Evolutionary conservation across 1,140 invertebrate species (phyloP).

Genomic region (Fopius arisanus): DNA sequence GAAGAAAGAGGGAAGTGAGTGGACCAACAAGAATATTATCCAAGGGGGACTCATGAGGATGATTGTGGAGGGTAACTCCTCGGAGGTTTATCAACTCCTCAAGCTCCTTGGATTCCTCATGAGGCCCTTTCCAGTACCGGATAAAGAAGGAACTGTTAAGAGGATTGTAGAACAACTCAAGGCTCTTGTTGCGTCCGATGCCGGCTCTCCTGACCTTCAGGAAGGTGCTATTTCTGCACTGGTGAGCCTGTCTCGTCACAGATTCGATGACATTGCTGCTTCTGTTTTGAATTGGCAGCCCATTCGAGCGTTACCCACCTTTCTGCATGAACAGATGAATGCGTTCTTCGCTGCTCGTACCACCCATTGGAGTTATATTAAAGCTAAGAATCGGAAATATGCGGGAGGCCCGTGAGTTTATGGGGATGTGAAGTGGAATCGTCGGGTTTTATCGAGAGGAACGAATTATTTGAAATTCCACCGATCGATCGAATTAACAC

Average conservation of each 20-base stretch:
- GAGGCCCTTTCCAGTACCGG: conserved; percentile 42
- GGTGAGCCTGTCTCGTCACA: conserved; percentile 45
- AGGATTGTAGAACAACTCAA: conserved; percentile 48
- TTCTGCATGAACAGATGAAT: conserved; percentile 41
- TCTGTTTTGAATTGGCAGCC: conserved; percentile 50
- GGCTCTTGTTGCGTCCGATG: conserved; percentile 43
- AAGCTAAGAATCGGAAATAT: not conserved
- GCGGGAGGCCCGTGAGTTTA: not conserved
- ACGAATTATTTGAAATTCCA: no score
- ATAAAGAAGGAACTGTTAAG: conserved; percentile 37
- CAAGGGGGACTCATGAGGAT: conserved; percentile 45
- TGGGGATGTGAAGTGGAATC: not conserved
- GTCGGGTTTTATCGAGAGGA: no score
- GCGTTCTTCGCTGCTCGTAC: conserved; percentile 35
- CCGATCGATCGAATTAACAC: no score
- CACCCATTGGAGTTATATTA: conserved; percentile 40
- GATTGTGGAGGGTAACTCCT: conserved; percentile 45
- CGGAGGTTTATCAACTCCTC: conserved; percentile 44
- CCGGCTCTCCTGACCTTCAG: conserved; percentile 49
- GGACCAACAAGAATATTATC: conserved; percentile 52
- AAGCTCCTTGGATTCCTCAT: conserved; percentile 51
- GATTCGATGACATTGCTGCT: conserved; percentile 39
- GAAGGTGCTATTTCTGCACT: conserved; percentile 53
- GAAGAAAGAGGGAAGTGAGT: conserved; percentile 48
- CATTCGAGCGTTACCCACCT: conserved; percentile 30